Base-by-base conservation (phyloP, 1,140 invertebrate species). In the Portunus trituberculatus region DNA sequence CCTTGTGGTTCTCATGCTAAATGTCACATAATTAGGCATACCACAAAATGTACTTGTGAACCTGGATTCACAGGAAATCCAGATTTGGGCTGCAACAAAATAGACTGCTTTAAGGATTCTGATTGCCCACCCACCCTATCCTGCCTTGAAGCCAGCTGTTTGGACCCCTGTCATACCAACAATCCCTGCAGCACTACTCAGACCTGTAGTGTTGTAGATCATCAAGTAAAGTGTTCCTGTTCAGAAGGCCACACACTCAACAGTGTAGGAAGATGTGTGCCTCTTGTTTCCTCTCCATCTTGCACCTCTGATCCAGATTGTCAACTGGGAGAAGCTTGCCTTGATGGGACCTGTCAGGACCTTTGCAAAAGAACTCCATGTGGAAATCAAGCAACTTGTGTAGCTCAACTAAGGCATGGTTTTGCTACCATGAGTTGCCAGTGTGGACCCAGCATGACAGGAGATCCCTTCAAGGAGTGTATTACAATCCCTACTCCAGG, bases 261-360 rank as follows among this genome's bases (percentile, higher is more conserved):
- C 93, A 96, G 96, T 29, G 94, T 4, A 97, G 97, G 97, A 98
- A 98, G 4, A 98, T 99, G 97, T 99, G 98, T 97, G 97, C 97
- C 96, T 46, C 20, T 20, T 76, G 67, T n/a, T 25, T 25, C 29
- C 25, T n/a, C 98, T 96, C 98, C 98, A 92, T 98, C 98, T 96
- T 99, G 99, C 96, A 97, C 97, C 14, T 97, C 98, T 91, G 99
- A 99, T 96, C 97, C 97, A 0, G 98, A 99, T 96, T 99, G 99
- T 97, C 98, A 98, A 28, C 97, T 98, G 29, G 97, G 97, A 94
- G 97, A 98, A 93, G 98, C 98, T 14, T 99, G 99, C 96, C 97
- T 99, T 87, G 98, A 98, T 96, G 97, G 98, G 29, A 98, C 98
- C 96, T 99, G 99, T 96, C 98, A 98, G 89, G 91, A 95, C 48